A percentile compares a stretch with the other conserved stretches of the same genome.
Conservation (phyloP, 92 coral and sea anemone species). For the Zoanthus gigantus region DNA sequence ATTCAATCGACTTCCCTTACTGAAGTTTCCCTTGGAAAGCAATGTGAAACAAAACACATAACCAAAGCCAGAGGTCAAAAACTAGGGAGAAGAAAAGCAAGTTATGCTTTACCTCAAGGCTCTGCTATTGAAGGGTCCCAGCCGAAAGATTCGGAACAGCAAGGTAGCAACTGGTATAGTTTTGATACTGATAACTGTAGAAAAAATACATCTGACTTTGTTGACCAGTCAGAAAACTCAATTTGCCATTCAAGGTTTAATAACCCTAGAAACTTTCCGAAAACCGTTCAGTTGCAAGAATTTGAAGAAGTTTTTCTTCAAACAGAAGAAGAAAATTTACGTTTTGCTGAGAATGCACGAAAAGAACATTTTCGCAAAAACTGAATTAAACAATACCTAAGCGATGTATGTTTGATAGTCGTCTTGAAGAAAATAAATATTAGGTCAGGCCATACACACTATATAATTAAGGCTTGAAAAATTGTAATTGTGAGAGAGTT, state of each 20-base stretch:
- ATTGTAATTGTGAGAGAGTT: too few species aligned
- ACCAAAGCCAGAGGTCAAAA: neutral
- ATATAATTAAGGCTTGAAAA: too few species aligned
- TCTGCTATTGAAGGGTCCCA: neutral
- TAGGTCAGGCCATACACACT: too few species aligned
- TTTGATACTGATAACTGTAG: neutral
- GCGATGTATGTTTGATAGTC: neutral
- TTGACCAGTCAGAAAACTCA: neutral
- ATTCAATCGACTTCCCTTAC: neutral
- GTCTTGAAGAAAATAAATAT: neutral
- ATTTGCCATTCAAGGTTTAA: neutral
- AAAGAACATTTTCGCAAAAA: neutral
- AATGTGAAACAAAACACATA: neutral
- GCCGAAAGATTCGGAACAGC: neutral
- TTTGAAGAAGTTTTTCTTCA: slow-evolving; percentile 25
- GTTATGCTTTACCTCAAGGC: neutral
- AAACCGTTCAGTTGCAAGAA: slow-evolving; percentile 21
- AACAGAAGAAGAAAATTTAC: neutral
- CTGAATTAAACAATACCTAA: neutral
- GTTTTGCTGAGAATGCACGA: neutral
- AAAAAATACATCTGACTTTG: neutral
- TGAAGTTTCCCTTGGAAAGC: neutral
- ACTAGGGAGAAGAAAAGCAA: neutral
- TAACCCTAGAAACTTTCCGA: neutral
- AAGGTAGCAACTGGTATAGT: neutral